A percentile compares a stretch with the other conserved stretches of the same genome.
These are phyloP conservation scores for Micromys minutus DNA, from an alignment of 2,113 vertebrate genomes.

Conservation along the genomic window DNA sequence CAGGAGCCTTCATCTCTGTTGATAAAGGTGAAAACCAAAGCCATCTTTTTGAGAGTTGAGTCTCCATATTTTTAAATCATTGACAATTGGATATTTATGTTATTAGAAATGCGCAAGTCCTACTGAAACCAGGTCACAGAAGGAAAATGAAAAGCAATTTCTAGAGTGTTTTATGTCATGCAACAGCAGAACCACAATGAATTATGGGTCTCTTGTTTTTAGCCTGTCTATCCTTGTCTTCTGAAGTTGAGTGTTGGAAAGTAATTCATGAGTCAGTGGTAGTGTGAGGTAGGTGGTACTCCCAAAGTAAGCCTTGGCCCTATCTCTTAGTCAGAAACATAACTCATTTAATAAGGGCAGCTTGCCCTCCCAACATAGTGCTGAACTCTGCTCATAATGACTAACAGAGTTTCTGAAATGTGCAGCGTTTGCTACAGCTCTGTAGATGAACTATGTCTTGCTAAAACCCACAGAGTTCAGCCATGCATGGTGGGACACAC, in stretches of 20 bases:
- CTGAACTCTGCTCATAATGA: background rate
- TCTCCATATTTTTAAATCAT: background rate
- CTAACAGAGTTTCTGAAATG: background rate
- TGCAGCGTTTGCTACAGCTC: background rate
- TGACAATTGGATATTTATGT: background rate
- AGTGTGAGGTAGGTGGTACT: background rate
- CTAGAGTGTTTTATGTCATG: background rate
- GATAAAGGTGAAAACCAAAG: background rate
- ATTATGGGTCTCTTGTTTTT: background rate
- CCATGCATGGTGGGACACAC: background rate
- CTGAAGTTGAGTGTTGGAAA: background rate
- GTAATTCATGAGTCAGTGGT: background rate
- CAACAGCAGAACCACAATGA: background rate
- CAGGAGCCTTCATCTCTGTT: background rate
- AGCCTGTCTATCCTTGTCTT: background rate
- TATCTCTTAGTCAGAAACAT: background rate
- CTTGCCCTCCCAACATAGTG: background rate
- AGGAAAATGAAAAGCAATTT: background rate
- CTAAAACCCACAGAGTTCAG: background rate
- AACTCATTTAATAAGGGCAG: background rate
- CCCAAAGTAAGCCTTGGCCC: background rate
- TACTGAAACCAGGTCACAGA: background rate
- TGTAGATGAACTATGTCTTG: background rate
- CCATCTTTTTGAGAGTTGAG: background rate
- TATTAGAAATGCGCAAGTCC: background rate